phyloP scores from a whole-genome alignment of 2,797 vertebrate genomes.

The Rhynchonycteris naso region DNA sequence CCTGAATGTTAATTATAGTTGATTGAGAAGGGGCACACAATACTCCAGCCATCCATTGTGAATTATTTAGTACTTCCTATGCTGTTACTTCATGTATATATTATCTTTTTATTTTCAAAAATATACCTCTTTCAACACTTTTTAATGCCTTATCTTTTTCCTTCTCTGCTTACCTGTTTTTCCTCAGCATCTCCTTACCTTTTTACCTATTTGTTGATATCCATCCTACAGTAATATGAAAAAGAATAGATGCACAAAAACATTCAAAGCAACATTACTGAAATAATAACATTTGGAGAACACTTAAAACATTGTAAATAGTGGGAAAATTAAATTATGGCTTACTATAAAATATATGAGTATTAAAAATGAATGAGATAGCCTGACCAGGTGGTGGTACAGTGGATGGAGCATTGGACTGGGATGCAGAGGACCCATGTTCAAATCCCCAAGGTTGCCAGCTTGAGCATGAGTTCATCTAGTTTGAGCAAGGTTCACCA shows the following conservation, averaged over 20 bases:
- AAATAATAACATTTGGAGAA: slow-evolving; percentile 18
- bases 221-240: background rate
- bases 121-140: background rate
- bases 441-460: too few relatives aligned
- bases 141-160: background rate
- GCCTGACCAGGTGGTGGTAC: background rate
- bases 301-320: background rate
- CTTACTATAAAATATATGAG: background rate
- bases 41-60: background rate
- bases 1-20: background rate
- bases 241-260: background rate
- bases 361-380: slow-evolving; percentile 54
- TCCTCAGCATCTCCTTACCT: background rate
- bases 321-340: slow-evolving; percentile 23
- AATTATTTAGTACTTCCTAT: background rate
- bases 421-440: too few relatives aligned
- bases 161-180: background rate
- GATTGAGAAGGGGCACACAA: background rate
- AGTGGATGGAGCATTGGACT: too few relatives aligned
- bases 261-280: background rate
- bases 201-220: background rate
- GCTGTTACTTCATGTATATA: background rate
- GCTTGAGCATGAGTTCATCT: too few relatives aligned
- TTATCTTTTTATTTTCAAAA: background rate
- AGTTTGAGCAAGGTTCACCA: too few relatives aligned